Evolutionary conservation across 2,888 invertebrate genomes (phyloP).

Genomic region (Epistrophe grossulariae): DNA sequence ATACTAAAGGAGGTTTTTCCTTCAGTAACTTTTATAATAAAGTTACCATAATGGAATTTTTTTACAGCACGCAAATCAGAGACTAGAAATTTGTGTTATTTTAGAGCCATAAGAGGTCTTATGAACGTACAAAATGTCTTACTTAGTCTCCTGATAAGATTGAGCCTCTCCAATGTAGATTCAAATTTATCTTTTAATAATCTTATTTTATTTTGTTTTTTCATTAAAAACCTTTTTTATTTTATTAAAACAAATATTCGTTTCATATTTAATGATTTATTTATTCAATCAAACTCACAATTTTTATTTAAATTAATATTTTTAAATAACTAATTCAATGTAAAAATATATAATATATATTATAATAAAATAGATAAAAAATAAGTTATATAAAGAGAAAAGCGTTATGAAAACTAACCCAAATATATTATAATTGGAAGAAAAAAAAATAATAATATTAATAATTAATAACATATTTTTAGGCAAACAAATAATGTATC

Average conservation of each 20-base stretch:
- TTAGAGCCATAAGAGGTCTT: no score
- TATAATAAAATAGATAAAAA: slow-evolving; percentile 72
- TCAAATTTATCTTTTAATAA: no score
- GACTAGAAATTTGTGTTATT: no score
- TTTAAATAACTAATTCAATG: slow-evolving; percentile 74
- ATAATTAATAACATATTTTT: slow-evolving; percentile 58
- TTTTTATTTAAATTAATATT: slow-evolving; percentile 73
- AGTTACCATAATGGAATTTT: no score
- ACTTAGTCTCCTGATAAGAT: no score
- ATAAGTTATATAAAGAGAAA: slow-evolving; percentile 76
- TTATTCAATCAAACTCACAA: slow-evolving; percentile 75
- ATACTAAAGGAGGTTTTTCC: no score
- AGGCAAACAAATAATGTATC: slow-evolving; percentile 65
- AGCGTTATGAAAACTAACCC: slow-evolving; percentile 73
- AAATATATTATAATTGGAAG: slow-evolving; percentile 69
- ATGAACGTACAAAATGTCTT: no score
- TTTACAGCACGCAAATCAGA: no score
- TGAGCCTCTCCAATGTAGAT: no score
- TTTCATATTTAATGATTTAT: slow-evolving; percentile 72
- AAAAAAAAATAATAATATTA: slow-evolving; percentile 36
- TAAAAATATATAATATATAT: slow-evolving; percentile 68
- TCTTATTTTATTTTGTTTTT: no score
- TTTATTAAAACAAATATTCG: slow-evolving; percentile 11
- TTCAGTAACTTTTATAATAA: no score
- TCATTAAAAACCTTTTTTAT: no score